phyloP scores from a whole-genome alignment of 2,113 vertebrate genomes.

The Clarias gariepinus region DNA sequence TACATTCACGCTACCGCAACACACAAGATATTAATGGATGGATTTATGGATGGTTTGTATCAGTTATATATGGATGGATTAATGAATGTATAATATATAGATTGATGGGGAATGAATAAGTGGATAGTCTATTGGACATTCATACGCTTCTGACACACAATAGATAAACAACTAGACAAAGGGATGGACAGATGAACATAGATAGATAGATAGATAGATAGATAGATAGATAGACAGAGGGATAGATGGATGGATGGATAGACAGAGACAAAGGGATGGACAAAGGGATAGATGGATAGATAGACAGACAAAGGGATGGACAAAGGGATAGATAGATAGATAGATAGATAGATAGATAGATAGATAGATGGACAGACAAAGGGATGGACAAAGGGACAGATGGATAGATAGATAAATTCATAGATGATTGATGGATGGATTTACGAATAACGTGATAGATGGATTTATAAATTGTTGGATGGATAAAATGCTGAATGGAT shows the following conservation, averaged over 20 bases:
- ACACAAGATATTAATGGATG: not conserved
- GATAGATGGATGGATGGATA: no score
- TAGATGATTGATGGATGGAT: no score
- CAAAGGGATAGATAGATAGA: not conserved
- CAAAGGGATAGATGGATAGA: no score
- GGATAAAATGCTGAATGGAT: not conserved
- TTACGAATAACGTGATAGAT: not conserved
- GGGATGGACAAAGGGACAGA: not conserved
- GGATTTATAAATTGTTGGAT: no score
- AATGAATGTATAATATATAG: not conserved
- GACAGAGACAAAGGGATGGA: no score
- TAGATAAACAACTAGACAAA: not conserved
- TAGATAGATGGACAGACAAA: no score
- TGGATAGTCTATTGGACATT: not conserved
- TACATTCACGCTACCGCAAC: no score
- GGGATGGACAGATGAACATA: not conserved
- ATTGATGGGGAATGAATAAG: not conserved
- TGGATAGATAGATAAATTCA: not conserved
- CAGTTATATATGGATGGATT: not conserved
- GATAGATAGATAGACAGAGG: no score
- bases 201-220: no score
- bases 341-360: no score
- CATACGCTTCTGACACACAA: no score
- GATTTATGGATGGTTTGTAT: not conserved
- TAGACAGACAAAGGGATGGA: no score